Evolutionary conservation across 2,113 vertebrate species (phyloP).

Genomic region (Tetrao urogallus): DNA sequence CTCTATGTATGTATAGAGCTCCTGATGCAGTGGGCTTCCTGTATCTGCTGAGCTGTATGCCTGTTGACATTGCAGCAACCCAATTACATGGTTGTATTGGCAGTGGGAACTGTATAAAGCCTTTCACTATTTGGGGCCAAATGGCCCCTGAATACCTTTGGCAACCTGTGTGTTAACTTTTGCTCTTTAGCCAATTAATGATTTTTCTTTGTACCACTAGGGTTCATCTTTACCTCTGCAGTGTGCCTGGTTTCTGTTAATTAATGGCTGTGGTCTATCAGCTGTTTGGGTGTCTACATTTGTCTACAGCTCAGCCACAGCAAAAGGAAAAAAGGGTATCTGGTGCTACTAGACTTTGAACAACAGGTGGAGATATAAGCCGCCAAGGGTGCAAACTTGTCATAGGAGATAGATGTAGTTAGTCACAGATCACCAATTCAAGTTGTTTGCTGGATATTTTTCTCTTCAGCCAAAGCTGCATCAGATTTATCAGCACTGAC

Average conservation of each 20-base stretch:
- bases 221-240: background rate
- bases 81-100: background rate
- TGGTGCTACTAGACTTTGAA: slow-evolving; percentile 16
- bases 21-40: background rate
- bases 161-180: background rate
- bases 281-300: background rate
- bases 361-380: slow-evolving; percentile 42
- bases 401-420: background rate
- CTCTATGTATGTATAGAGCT: background rate
- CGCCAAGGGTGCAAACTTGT: background rate
- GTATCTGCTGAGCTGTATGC: background rate
- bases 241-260: background rate
- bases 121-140: background rate
- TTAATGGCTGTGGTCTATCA: background rate
- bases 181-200: background rate
- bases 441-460: background rate
- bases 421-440: fast-evolving
- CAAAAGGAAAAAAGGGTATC: background rate
- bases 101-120: background rate
- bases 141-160: background rate
- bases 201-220: background rate
- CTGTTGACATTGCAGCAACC: background rate
- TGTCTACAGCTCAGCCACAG: background rate
- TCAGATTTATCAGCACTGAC: background rate
- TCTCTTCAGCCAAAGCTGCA: background rate